Evolutionary conservation across 2,888 invertebrate species (phyloP).

Genomic region (Timandra comae): DNA sequence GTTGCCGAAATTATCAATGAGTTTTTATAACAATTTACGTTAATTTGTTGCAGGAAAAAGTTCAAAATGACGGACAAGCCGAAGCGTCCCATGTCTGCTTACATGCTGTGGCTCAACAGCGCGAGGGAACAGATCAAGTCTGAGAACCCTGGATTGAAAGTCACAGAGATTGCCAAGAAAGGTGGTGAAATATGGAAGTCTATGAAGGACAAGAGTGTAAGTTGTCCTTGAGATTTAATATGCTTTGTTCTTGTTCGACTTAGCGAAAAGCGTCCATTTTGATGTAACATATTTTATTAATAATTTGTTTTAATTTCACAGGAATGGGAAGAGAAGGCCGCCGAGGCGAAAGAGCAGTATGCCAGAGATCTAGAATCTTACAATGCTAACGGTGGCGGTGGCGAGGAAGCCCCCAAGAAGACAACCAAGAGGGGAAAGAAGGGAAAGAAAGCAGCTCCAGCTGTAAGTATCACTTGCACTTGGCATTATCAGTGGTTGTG

Average conservation of each 20-base stretch:
- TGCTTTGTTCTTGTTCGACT: conserved; percentile 1
- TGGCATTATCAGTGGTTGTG: conserved; percentile 2
- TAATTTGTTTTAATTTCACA: conserved; percentile 37
- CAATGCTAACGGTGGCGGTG: conserved; percentile 84
- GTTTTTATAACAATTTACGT: conserved; percentile 25
- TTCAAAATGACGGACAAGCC: conserved; percentile 92
- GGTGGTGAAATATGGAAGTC: conserved; percentile 97
- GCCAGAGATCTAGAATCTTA: conserved; percentile 92
- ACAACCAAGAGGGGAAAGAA: conserved; percentile 78
- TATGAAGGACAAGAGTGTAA: conserved; percentile 89
- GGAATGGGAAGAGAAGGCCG: conserved; percentile 95
- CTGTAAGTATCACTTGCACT: conserved; percentile 47
- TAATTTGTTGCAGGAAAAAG: conserved; percentile 69
- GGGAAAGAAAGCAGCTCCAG: conserved; percentile 62
- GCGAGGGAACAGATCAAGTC: conserved; percentile 91
- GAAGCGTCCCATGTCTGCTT: conserved; percentile 94
- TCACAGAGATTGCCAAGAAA: conserved; percentile 95
- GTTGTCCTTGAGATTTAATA: conserved; percentile 27
- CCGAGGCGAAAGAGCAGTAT: conserved; percentile 92
- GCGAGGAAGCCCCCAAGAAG: conserved; percentile 72
- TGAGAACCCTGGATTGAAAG: conserved; percentile 92
- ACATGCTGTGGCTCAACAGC: conserved; percentile 96
- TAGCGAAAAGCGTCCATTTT: conserved; percentile 4
- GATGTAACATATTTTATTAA: conserved; percentile 9
- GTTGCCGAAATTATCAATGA: conserved; percentile 35